Percentiles rank a stretch among this genome's conserved stretches.
Conservation (phyloP, 2,797 vertebrate genomes). For the Novumbra hubbsi region DNA sequence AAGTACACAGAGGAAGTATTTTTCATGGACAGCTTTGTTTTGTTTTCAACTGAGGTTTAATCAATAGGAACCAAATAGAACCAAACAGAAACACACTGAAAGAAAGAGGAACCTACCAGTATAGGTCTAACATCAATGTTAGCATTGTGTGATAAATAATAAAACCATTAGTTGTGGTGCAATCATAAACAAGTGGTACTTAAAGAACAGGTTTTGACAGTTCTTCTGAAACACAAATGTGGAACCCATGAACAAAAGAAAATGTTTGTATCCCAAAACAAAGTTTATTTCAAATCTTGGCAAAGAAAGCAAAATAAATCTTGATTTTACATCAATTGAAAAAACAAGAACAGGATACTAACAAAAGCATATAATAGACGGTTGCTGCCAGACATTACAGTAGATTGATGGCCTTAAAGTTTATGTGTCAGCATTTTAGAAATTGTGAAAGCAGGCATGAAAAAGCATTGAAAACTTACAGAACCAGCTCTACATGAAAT, state of each 20-base stretch:
- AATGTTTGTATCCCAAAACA: background rate
- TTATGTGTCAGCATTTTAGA: background rate
- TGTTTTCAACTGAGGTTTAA: background rate
- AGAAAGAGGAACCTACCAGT: background rate
- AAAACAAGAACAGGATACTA: background rate
- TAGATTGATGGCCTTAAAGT: background rate
- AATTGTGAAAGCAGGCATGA: background rate
- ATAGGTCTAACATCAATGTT: too few species aligned
- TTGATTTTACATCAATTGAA: slow-evolving; percentile 10
- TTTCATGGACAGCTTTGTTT: slow-evolving; percentile 18
- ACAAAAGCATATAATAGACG: background rate
- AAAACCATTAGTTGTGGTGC: background rate
- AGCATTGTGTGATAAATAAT: background rate
- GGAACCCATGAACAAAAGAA: background rate
- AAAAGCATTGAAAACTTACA: background rate
- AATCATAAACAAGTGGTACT: too few species aligned
- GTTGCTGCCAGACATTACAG: slow-evolving; percentile 6
- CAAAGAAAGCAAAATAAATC: slow-evolving; percentile 2
- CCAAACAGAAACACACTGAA: background rate
- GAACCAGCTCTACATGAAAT: background rate
- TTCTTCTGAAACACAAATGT: background rate
- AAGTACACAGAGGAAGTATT: background rate
- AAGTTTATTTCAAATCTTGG: slow-evolving; percentile 49
- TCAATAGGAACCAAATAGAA: background rate
- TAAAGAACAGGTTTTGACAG: too few species aligned